A percentile compares a stretch with the other conserved stretches of the same genome.
Evolutionary conservation across 2,797 vertebrate species (phyloP).

Genomic region (Hippoglossus hippoglossus): DNA sequence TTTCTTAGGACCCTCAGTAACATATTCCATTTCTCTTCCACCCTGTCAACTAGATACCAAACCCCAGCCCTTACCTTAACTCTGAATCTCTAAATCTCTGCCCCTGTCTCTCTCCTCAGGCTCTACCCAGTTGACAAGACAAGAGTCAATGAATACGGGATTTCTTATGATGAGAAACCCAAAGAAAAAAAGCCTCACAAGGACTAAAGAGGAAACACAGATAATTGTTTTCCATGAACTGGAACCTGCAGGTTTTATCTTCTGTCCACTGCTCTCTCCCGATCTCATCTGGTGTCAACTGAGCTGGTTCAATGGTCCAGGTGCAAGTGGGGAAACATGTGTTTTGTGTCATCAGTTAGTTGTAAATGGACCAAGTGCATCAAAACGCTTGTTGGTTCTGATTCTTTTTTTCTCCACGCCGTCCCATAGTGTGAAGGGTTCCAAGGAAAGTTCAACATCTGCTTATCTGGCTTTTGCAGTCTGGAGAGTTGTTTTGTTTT

Average conservation of each 20-base stretch:
- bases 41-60: no score
- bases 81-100: background rate
- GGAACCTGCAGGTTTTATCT: slow-evolving; percentile 22
- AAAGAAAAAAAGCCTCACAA: slow-evolving; percentile 88
- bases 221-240: slow-evolving; percentile 10
- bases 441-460: background rate
- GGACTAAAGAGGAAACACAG: slow-evolving; percentile 75
- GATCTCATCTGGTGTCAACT: slow-evolving; percentile 17
- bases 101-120: slow-evolving; percentile 79
- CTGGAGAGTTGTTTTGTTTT: background rate
- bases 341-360: no score
- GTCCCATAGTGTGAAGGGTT: slow-evolving; percentile 9
- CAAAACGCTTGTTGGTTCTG: slow-evolving; percentile 3
- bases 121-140: slow-evolving; percentile 99
- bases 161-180: slow-evolving; percentile 92
- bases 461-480: background rate
- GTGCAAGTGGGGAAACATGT: background rate
- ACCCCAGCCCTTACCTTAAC: no score
- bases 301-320: slow-evolving; percentile 18
- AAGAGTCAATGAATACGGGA: slow-evolving; percentile 96
- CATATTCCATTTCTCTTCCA: no score
- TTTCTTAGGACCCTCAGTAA: no score
- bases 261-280: slow-evolving; percentile 5
- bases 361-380: background rate
- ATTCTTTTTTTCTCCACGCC: background rate